Evolutionary conservation across 2,113 vertebrate species (phyloP).

Genomic region (Arenaria interpres): DNA sequence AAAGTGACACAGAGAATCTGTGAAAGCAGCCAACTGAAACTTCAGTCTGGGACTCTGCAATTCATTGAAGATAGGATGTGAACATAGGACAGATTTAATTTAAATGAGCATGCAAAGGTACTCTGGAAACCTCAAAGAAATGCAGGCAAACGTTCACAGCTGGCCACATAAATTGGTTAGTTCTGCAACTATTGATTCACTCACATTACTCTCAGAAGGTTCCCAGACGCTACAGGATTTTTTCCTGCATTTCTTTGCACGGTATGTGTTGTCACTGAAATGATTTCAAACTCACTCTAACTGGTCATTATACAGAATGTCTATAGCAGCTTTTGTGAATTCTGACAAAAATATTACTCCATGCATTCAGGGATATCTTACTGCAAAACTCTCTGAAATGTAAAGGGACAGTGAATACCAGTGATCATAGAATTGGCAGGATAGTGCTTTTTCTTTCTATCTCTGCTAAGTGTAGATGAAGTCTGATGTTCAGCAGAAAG

Average conservation of each 20-base stretch:
- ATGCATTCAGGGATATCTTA: neutral
- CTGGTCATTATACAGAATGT: neutral
- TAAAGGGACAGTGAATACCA: neutral
- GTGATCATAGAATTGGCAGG: neutral
- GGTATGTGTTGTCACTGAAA: neutral
- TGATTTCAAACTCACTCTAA: neutral
- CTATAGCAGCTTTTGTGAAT: neutral
- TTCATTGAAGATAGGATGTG: neutral
- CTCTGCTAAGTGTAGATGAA: rapidly evolving
- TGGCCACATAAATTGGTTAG: neutral
- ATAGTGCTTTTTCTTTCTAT: neutral
- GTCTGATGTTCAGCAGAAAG: neutral
- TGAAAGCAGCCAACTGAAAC: neutral
- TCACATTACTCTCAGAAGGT: neutral
- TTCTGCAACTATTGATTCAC: neutral
- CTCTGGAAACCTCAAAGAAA: neutral
- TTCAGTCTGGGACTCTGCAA: neutral
- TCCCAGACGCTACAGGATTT: neutral
- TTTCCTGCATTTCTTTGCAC: neutral
- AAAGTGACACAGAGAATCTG: neutral
- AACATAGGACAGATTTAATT: neutral
- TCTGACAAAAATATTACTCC: neutral
- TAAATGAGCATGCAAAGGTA: neutral
- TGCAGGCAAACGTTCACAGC: neutral
- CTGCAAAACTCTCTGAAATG: neutral